These are phyloP conservation scores for Tyrophagus putrescentiae DNA, from an alignment of 1,140 invertebrate species.

Conservation along the genomic window DNA sequence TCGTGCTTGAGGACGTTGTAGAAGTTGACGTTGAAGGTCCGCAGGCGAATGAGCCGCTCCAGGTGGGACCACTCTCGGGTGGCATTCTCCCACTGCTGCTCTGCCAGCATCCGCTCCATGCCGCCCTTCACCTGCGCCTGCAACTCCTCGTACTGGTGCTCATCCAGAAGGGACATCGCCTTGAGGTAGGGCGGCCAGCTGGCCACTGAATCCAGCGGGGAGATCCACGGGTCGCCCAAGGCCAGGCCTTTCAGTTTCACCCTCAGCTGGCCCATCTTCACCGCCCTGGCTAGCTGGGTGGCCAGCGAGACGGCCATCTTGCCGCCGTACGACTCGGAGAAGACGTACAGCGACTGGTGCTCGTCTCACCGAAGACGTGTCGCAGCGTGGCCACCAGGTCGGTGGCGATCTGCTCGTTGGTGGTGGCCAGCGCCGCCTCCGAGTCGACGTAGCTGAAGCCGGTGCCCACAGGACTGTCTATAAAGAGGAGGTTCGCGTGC, in stretches of 20 bases:
- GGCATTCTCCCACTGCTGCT: slow-evolving; percentile 40
- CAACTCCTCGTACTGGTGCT: slow-evolving; percentile 32
- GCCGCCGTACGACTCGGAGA: slow-evolving; percentile 70
- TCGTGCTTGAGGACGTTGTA: slow-evolving; percentile 51
- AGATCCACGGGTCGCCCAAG: slow-evolving; percentile 71
- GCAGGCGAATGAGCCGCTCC: slow-evolving; percentile 40
- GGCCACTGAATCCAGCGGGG: slow-evolving; percentile 58
- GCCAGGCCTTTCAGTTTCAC: slow-evolving; percentile 59
- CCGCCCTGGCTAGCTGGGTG: slow-evolving; percentile 45
- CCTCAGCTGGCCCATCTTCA: slow-evolving; percentile 44
- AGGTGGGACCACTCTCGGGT: slow-evolving; percentile 47
- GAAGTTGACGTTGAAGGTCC: slow-evolving; percentile 52
- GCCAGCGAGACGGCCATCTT: slow-evolving; percentile 73
- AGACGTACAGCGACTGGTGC: slow-evolving; percentile 60
- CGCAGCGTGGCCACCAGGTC: slow-evolving; percentile 57
- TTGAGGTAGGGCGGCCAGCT: slow-evolving; percentile 63
- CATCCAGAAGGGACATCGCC: slow-evolving; percentile 42
- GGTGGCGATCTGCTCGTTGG: slow-evolving; percentile 55
- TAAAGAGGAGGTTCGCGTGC: slow-evolving; percentile 57
- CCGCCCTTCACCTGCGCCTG: slow-evolving; percentile 29
- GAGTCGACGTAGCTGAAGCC: slow-evolving; percentile 66
- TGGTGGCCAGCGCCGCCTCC: slow-evolving; percentile 39
- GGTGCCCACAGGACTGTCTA: slow-evolving; percentile 76
- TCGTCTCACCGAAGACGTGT: slow-evolving; percentile 49
- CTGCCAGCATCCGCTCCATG: slow-evolving; percentile 32